These are phyloP conservation scores for Pachyseris speciosa DNA, from an alignment of 64 coral and sea anemone species.

Conservation along the genomic window DNA sequence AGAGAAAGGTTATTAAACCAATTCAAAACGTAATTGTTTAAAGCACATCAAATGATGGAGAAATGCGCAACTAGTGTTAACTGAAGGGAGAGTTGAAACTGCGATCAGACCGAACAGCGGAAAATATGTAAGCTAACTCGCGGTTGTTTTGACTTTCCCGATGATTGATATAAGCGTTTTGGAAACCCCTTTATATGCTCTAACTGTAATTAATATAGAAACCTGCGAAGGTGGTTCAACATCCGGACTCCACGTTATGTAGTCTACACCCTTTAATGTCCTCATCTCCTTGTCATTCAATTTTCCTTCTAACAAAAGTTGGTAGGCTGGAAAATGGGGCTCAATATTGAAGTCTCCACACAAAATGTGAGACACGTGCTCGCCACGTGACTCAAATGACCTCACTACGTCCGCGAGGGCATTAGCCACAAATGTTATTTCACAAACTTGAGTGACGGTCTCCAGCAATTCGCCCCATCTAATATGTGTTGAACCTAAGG, in stretches of 20 bases:
- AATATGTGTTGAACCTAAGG: background rate
- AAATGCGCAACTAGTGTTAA: too few relatives aligned
- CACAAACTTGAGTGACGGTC: conserved; percentile 1
- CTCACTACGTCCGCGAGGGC: background rate
- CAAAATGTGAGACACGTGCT: background rate
- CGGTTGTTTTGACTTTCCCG: too few relatives aligned
- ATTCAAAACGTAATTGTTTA: too few relatives aligned
- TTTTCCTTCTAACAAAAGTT: conserved; percentile 41
- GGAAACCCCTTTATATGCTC: too few relatives aligned
- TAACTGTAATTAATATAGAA: background rate
- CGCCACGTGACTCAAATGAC: background rate
- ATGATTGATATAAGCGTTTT: too few relatives aligned
- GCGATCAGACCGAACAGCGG: too few relatives aligned
- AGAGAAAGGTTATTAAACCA: too few relatives aligned
- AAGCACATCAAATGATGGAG: too few relatives aligned
- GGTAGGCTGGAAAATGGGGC: conserved; percentile 63
- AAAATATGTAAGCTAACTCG: too few relatives aligned
- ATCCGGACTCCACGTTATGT: conserved; percentile 35
- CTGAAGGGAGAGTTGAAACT: too few relatives aligned
- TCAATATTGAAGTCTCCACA: conserved; percentile 43
- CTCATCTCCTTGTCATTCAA: conserved; percentile 16
- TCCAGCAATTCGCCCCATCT: background rate
- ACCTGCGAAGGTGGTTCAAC: background rate
- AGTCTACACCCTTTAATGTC: conserved; percentile 42
- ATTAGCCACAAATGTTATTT: background rate